A percentile compares a stretch with the other conserved stretches of the same genome.
Conservation (phyloP, 1,140 invertebrate genomes). For the Pseudomyrmex dendroicus region DNA sequence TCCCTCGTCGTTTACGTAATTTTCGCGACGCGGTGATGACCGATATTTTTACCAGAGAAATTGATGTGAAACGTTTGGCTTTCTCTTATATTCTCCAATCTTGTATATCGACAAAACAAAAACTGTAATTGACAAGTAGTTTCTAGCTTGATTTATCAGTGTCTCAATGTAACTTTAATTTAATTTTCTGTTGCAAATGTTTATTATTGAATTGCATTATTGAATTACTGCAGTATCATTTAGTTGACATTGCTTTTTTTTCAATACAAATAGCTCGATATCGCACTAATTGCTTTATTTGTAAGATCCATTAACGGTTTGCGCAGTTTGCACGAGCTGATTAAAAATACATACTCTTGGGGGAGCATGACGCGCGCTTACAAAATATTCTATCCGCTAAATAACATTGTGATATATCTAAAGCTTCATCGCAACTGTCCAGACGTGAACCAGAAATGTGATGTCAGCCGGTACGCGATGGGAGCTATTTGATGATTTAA, state of each 20-base stretch:
- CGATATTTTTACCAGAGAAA: slow-evolving; percentile 6
- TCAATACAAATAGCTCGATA: no score
- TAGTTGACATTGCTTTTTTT: background rate
- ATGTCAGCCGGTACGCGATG: slow-evolving; percentile 15
- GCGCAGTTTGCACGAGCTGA: background rate
- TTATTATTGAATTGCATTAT: slow-evolving; percentile 12
- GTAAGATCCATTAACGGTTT: no score
- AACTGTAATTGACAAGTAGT: background rate
- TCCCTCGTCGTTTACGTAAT: slow-evolving; percentile 29
- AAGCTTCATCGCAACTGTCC: slow-evolving; percentile 26
- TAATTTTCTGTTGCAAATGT: background rate
- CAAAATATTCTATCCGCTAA: slow-evolving; percentile 19
- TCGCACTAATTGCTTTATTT: background rate
- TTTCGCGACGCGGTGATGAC: slow-evolving; percentile 23
- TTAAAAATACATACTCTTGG: background rate
- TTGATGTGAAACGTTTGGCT: background rate
- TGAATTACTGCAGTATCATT: background rate
- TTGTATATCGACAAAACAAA: background rate
- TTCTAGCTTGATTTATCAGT: background rate
- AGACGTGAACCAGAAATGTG: slow-evolving; percentile 16
- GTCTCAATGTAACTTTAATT: background rate
- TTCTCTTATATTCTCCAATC: background rate
- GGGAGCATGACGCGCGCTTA: background rate
- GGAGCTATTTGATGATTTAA: slow-evolving; percentile 42
- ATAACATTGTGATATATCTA: slow-evolving; percentile 33